A percentile compares a stretch with the other conserved stretches of the same genome.
These are phyloP conservation scores for Prietella phreatophila DNA, from an alignment of 2,113 vertebrate genomes.

Conservation along the genomic window DNA sequence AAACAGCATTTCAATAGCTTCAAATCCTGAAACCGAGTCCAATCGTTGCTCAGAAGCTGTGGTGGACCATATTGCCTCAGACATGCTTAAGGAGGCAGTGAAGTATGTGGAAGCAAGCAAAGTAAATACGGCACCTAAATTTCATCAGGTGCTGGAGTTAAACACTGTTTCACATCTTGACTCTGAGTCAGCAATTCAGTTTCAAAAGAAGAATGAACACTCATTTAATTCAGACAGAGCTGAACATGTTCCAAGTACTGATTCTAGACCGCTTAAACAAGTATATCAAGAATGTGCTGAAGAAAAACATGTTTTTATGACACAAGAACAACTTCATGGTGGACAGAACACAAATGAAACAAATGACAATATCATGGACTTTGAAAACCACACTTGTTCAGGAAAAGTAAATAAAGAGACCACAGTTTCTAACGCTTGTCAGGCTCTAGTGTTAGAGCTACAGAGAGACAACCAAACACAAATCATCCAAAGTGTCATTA, in stretches of 20 bases:
- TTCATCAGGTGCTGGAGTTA: slow-evolving; percentile 5
- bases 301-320: background rate
- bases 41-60: background rate
- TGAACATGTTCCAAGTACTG: background rate
- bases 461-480: background rate
- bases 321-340: slow-evolving; percentile 14
- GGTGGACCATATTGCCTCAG: background rate
- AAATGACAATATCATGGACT: background rate
- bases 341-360: background rate
- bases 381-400: background rate
- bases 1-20: background rate
- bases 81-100: background rate
- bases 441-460: background rate
- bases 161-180: background rate
- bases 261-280: slow-evolving; percentile 1
- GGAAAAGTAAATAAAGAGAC: slow-evolving; percentile 11
- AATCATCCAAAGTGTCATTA: background rate
- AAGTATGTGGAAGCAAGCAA: background rate
- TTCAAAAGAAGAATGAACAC: background rate
- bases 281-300: slow-evolving; percentile 21
- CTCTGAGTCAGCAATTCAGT: background rate
- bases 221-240: background rate
- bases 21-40: background rate
- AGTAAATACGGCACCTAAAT: background rate
- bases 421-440: slow-evolving; percentile 13